phyloP scores from a whole-genome alignment of 2,888 invertebrate species.

The Schrankia costaestrigalis region DNA sequence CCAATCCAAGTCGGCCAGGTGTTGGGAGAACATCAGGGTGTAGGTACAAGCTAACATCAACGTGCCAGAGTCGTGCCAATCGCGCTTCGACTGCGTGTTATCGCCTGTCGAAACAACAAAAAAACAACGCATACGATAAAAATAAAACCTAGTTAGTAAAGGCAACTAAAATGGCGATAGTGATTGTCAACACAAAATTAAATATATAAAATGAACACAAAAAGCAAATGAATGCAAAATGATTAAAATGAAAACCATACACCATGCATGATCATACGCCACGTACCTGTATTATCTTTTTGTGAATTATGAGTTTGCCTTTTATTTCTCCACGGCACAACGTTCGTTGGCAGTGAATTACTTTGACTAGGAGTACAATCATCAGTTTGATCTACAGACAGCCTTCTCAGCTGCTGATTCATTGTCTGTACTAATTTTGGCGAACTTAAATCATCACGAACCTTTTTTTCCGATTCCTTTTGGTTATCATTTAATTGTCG shows the following conservation, averaged over 20 bases:
- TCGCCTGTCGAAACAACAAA: conserved; percentile 68
- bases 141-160: conserved; percentile 31
- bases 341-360: conserved; percentile 68
- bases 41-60: conserved; percentile 89
- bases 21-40: conserved; percentile 85
- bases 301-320: conserved; percentile 71
- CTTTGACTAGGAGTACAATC: conserved; percentile 70
- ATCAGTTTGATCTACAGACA: conserved; percentile 63
- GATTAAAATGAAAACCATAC: conserved; percentile 70
- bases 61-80: conserved; percentile 83
- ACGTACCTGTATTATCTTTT: conserved; percentile 76
- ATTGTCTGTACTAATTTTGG: conserved; percentile 71
- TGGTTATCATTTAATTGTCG: conserved; percentile 33
- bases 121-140: conserved; percentile 44
- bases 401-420: conserved; percentile 70
- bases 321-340: conserved; percentile 74
- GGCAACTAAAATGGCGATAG: conserved; percentile 19
- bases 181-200: conserved; percentile 27
- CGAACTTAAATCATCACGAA: conserved; percentile 66
- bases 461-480: conserved; percentile 39
- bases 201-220: conserved; percentile 26
- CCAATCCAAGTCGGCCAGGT: conserved; percentile 86
- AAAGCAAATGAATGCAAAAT: conserved; percentile 67
- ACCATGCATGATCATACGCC: conserved; percentile 69
- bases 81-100: conserved; percentile 70